Base-by-base conservation (phyloP, 1,140 invertebrate species). In the Acromyrmex echinatior region DNA sequence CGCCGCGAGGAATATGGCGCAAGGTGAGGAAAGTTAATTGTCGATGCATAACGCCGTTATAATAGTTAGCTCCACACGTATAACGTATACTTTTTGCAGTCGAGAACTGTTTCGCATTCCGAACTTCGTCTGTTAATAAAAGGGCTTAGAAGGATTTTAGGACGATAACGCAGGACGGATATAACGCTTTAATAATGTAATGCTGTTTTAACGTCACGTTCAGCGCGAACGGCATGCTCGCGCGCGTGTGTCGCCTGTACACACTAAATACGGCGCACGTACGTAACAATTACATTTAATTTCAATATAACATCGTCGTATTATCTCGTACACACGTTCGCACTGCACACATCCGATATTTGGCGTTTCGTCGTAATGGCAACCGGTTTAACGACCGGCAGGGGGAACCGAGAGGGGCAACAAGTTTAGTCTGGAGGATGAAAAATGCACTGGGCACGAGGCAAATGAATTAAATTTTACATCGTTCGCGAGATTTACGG, bases 381-480 rank as follows among this genome's bases (percentile, higher is more conserved):
- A 84, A 74, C 56, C 70, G 56, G 56, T 84, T 82, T 84, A 84
- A 84, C 39, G 70, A 35, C 56, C 39, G 70, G 25, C 39, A 35
- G 2, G 2, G 10, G 56, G 56, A n/a, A n/a, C 53, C n/a, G 56
- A 58, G 49, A 45, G 45, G 39, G 49, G 31, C 35, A 84, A 84
- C 70, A 74, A 84, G 80, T 84, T 84, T 84, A 76, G 70, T 84
- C 80, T 62, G 80, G 56, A 76, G 80, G 73, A 74, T 84, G 70
- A 84, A 84, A 84, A 84, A 84, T 74, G 80, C 80, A 76, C 70
- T 68, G 80, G 70, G 18, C 56, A 51, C 80, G 70, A 14, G 70
- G 80, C 80, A 84, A 84, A 84, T 84, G 80, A 84, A 84, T 84
- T 84, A 84, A 84, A 84, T 84, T 84, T 84, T 74, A 84, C 80